phyloP scores from a whole-genome alignment of 2,113 vertebrate genomes.

The Ailuropoda melanoleuca region DNA sequence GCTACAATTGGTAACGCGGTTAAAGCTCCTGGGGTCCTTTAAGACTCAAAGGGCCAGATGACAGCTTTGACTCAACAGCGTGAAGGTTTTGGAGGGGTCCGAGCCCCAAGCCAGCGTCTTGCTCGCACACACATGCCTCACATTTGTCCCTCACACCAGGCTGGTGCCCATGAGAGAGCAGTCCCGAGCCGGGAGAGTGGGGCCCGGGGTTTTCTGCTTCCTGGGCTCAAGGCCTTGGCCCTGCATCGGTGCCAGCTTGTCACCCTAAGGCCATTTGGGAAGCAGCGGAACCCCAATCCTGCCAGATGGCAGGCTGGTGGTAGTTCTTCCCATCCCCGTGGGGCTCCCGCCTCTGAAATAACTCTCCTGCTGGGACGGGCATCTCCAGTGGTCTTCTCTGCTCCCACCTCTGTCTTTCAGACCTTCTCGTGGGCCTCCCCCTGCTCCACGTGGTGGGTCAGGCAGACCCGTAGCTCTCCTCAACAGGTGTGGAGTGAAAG shows the following conservation, averaged over 20 bases:
- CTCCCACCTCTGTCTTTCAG: background rate
- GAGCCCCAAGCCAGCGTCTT: background rate
- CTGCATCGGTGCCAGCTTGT: background rate
- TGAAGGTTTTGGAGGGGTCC: background rate
- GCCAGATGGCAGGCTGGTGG: too few relatives aligned
- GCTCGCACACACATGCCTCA: background rate
- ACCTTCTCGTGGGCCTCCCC: background rate
- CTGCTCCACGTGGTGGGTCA: background rate
- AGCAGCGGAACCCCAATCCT: too few relatives aligned
- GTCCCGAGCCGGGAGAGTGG: rapidly evolving
- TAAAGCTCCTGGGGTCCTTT: background rate
- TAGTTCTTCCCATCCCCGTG: background rate
- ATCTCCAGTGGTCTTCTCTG: background rate
- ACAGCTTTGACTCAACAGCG: rapidly evolving
- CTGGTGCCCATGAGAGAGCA: rapidly evolving
- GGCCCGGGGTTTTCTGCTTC: background rate
- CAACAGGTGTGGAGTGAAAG: background rate
- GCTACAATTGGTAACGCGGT: too few relatives aligned
- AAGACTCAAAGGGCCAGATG: background rate
- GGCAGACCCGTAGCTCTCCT: background rate
- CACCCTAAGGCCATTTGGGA: background rate
- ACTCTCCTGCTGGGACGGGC: background rate
- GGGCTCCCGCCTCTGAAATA: background rate
- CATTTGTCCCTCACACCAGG: too few relatives aligned
- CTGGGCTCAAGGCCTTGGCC: background rate